Percentiles rank a stretch among this genome's conserved stretches.
Evolutionary conservation across 2,113 vertebrate genomes (phyloP).

Genomic region (Brachyhypopomus occidentalis): DNA sequence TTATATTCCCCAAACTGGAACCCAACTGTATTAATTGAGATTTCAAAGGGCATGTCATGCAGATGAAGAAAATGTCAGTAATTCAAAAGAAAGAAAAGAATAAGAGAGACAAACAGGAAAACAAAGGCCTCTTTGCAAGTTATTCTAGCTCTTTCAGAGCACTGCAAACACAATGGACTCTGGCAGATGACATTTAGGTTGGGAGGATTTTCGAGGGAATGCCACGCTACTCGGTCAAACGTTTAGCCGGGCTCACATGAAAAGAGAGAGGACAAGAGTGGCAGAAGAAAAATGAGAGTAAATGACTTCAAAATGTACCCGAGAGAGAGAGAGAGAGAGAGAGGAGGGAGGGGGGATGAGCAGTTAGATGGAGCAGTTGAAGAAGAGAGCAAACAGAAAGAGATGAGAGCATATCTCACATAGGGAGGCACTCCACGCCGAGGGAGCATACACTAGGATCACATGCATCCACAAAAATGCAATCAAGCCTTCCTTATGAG

Average conservation of each 20-base stretch:
- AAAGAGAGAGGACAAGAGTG: neutral
- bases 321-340: neutral
- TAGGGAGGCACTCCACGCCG: neutral
- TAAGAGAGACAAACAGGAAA: neutral
- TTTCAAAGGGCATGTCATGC: constrained; percentile 21
- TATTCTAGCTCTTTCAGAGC: neutral
- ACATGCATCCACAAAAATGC: neutral
- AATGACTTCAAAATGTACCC: constrained; percentile 17
- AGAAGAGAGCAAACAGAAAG: neutral
- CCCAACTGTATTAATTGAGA: constrained; percentile 30
- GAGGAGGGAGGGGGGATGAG: neutral
- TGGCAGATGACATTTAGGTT: constrained; percentile 19
- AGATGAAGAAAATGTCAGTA: neutral
- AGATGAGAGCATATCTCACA: neutral
- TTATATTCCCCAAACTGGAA: constrained; percentile 14
- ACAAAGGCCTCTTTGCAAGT: neutral
- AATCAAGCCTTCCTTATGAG: neutral
- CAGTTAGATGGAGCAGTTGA: neutral
- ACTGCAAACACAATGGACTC: constrained; percentile 18
- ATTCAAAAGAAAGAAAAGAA: neutral
- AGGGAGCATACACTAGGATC: neutral
- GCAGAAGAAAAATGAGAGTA: neutral
- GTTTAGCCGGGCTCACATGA: constrained; percentile 2
- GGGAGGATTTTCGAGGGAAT: neutral
- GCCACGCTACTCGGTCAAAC: constrained; percentile 15